Evolutionary conservation across 1,140 invertebrate species (phyloP), one percentile per base, ranked within the genome.

Genomic region (Drosophila sp.): DNA sequence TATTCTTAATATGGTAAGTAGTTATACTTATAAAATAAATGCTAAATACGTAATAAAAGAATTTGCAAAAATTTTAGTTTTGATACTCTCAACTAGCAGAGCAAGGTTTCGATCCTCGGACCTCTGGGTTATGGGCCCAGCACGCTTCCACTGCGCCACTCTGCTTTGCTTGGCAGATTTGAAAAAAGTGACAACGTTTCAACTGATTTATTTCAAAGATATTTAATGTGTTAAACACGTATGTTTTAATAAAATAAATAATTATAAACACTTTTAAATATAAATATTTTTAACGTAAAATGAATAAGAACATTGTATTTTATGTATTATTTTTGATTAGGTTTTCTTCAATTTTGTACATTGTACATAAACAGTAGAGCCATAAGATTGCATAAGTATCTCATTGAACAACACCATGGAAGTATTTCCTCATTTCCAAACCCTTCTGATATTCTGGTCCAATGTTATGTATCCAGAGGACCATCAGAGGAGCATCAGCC

Each of bases 111-210:
- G 96, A 97, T 97, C 96, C 95, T 96, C 96, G 95, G 96, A 97
- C 97, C 97, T 97, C 96, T 97, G 96, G 96, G 97, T 97, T 97
- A 97, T 97, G 97, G 96, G 97, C 97, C 97, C 97, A 98, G 96
- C 96, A 97, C 97, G 96, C 96, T 97, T 97, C 97, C 96, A 96
- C 96, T 97, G 96, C 96, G 96, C 97, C 97, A 97, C 97, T 97
- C 96, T 98, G 97, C 95, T 21, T 21, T 95, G 56, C 7, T 32
- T 36, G 41, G 1, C 21, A 21, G 21, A n/a, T n/a, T n/a, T 4
- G 4, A 21, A 21, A 21, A 21, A 21, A 21, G 4, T 2, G 21
- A 21, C 21, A 21, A 21, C 1, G 1, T 21, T 21, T 21, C 21
- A 1, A n/a, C n/a, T n/a, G n/a, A 21, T 21, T 21, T 21, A 21